Evolutionary conservation across 2,797 vertebrate genomes (phyloP).

Genomic region (Protosalanx chinensis): DNA sequence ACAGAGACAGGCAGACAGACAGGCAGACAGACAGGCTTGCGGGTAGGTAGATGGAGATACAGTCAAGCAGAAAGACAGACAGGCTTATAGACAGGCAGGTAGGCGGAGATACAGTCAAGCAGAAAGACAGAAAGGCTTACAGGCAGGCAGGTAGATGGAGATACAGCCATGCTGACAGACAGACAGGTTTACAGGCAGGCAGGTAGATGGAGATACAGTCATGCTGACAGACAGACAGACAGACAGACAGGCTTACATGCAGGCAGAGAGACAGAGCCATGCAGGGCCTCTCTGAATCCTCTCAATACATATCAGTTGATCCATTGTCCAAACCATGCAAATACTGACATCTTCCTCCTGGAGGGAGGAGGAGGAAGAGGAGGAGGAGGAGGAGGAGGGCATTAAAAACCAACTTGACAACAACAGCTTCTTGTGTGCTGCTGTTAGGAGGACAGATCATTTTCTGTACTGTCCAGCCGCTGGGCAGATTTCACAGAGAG

Average conservation of each 20-base stretch:
- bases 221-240: neutral
- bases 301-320: neutral
- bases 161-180: neutral
- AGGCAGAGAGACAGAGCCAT: neutral
- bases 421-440: neutral
- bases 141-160: no score
- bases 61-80: neutral
- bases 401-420: neutral
- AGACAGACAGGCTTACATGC: neutral
- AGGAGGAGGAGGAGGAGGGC: no score
- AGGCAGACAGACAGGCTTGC: no score
- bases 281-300: slow-evolving; percentile 33
- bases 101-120: no score
- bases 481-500: neutral
- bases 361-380: no score
- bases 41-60: no score
- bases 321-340: neutral
- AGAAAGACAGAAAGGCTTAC: no score
- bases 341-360: neutral
- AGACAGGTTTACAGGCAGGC: neutral
- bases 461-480: neutral
- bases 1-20: no score
- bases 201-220: slow-evolving; percentile 24
- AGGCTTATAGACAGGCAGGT: no score
- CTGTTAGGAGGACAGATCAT: neutral